These are phyloP conservation scores for Amphiprion ocellaris DNA, from an alignment of 2,113 vertebrate species.

Conservation along the genomic window DNA sequence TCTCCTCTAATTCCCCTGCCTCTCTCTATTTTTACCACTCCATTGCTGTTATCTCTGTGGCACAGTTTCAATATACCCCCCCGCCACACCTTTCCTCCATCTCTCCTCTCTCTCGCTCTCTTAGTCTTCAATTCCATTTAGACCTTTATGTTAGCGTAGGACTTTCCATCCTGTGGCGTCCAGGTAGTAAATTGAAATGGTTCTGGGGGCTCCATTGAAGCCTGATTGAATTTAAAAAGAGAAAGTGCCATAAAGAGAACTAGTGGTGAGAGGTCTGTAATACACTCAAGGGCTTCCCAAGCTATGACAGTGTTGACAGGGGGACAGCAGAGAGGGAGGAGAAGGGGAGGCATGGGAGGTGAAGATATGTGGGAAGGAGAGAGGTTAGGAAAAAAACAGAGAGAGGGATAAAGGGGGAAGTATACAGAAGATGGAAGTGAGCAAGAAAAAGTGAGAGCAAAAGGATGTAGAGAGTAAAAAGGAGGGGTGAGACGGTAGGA, in stretches of 20 bases:
- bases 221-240: constrained; percentile 80
- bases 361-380: constrained; percentile 16
- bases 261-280: constrained; percentile 72
- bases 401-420: background rate
- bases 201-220: constrained; percentile 72
- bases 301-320: constrained; percentile 66
- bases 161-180: constrained; percentile 71
- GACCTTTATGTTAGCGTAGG: constrained; percentile 70
- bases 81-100: constrained; percentile 46
- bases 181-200: constrained; percentile 80
- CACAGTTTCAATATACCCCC: constrained; percentile 47
- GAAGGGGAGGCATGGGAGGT: background rate
- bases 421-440: constrained; percentile 30
- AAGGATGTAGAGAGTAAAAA: background rate
- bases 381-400: background rate
- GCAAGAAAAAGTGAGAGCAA: constrained; percentile 12
- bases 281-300: constrained; percentile 67
- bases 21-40: constrained; percentile 71
- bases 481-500: background rate
- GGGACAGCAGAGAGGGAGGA: constrained; percentile 1
- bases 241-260: constrained; percentile 77
- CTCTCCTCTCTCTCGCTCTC: constrained; percentile 34
- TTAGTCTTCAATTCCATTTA: constrained; percentile 61
- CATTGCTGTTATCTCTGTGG: constrained; percentile 64
- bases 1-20: constrained; percentile 53